Evolutionary conservation across 1,140 invertebrate species (phyloP).

Genomic region (Bactericera cockerelli): DNA sequence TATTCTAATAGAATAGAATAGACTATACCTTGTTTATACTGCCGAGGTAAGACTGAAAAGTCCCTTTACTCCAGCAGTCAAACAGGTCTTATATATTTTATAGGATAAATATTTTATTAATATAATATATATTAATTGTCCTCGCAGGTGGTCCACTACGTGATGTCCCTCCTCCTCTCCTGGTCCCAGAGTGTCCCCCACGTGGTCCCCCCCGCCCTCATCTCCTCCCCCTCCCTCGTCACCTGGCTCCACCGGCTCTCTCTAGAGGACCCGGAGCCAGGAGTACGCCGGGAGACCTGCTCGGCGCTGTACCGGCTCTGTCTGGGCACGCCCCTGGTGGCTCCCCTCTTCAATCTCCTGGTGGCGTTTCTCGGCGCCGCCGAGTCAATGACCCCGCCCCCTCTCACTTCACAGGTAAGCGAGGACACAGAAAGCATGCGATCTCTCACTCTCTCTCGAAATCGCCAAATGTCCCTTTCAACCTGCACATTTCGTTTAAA

Average conservation of each 20-base stretch:
- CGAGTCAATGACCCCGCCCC: constrained; percentile 73
- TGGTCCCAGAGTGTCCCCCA: constrained; percentile 59
- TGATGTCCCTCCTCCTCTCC: constrained; percentile 63
- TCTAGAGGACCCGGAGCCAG: constrained; percentile 67
- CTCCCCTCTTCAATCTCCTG: constrained; percentile 53
- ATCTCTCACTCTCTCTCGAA: too few species aligned
- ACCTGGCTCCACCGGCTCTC: constrained; percentile 59
- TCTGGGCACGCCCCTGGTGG: constrained; percentile 45
- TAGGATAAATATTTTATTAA: too few species aligned
- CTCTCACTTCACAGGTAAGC: constrained; percentile 38
- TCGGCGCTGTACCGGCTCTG: constrained; percentile 74
- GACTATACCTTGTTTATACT: too few species aligned
- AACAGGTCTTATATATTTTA: too few species aligned
- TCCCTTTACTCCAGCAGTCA: too few species aligned
- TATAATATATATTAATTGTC: too few species aligned
- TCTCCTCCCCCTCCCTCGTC: constrained; percentile 45
- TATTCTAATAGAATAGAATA: too few species aligned
- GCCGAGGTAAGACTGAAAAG: too few species aligned
- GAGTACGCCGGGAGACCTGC: constrained; percentile 74
- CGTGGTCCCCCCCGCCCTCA: constrained; percentile 43
- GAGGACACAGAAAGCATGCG: too few species aligned
- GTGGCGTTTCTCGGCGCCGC: constrained; percentile 62
- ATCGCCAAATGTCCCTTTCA: too few species aligned
- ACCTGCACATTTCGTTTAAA: constrained; percentile 10
- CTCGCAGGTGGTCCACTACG: constrained; percentile 51